Percentiles rank a stretch among this genome's conserved stretches.
Evolutionary conservation across 2,113 vertebrate species (phyloP).

Genomic region (Bubo bubo): DNA sequence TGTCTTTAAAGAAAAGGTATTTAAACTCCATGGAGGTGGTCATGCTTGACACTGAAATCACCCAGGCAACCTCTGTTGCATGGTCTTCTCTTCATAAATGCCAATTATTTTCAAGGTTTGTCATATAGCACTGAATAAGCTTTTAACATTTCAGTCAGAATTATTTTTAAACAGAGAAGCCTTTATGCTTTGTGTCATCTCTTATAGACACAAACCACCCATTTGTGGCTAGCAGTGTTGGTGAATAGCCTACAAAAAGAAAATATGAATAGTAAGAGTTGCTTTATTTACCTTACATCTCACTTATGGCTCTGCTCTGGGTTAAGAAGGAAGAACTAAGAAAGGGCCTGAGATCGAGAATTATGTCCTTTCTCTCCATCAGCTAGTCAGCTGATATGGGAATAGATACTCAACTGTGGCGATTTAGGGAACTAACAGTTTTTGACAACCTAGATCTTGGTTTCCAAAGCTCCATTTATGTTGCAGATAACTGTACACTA

Average conservation of each 20-base stretch:
- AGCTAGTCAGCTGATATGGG: neutral
- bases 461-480: neutral
- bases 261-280: neutral
- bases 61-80: neutral
- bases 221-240: neutral
- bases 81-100: neutral
- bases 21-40: neutral
- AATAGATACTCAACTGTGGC: neutral
- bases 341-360: neutral
- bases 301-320: neutral
- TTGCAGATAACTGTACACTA: neutral
- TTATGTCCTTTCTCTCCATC: neutral
- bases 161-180: neutral
- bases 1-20: neutral
- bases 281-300: neutral
- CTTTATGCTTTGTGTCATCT: neutral
- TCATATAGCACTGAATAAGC: neutral
- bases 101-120: slow-evolving; percentile 41
- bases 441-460: neutral
- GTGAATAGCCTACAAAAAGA: neutral
- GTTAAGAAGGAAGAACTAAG: neutral
- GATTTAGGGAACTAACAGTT: neutral
- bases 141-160: slow-evolving; percentile 40
- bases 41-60: slow-evolving; percentile 16
- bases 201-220: neutral